These are phyloP conservation scores for Craterocephalus amniculus DNA, from an alignment of 2,797 vertebrate genomes.

Conservation along the genomic window DNA sequence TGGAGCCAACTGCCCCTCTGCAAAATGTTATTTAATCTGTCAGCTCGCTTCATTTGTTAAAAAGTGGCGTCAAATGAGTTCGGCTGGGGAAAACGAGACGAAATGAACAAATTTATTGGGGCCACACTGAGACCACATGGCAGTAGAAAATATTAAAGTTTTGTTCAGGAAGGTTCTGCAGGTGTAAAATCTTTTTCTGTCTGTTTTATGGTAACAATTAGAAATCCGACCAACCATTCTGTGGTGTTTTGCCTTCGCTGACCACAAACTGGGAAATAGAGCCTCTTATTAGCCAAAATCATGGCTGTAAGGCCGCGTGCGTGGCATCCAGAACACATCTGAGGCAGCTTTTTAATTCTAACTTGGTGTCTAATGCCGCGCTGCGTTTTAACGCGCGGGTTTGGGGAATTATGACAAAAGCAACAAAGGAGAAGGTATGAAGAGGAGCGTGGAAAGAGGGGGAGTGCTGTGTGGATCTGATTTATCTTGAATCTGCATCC, in stretches of 20 bases:
- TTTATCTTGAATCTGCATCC: constrained; percentile 80
- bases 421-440: constrained; percentile 50
- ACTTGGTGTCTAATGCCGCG: neutral
- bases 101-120: neutral
- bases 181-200: neutral
- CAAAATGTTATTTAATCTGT: neutral
- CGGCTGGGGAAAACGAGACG: neutral
- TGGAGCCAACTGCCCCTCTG: neutral
- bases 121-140: neutral
- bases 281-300: constrained; percentile 4
- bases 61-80: too few relatives aligned
- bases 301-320: constrained; percentile 2
- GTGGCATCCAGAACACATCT: neutral
- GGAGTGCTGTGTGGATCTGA: constrained; percentile 78
- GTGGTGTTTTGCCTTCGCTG: neutral
- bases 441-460: constrained; percentile 19
- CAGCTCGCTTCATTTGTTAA: neutral
- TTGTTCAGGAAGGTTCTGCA: neutral
- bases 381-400: constrained; percentile 41
- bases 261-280: constrained; percentile 5
- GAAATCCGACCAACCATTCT: neutral
- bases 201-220: too few relatives aligned
- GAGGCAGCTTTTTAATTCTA: constrained; percentile 3
- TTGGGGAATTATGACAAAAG: constrained; percentile 40
- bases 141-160: neutral